Evolutionary conservation across 2,888 invertebrate genomes (phyloP), one percentile per base, ranked within the genome.

Genomic region (Drosophila mulleri): DNA sequence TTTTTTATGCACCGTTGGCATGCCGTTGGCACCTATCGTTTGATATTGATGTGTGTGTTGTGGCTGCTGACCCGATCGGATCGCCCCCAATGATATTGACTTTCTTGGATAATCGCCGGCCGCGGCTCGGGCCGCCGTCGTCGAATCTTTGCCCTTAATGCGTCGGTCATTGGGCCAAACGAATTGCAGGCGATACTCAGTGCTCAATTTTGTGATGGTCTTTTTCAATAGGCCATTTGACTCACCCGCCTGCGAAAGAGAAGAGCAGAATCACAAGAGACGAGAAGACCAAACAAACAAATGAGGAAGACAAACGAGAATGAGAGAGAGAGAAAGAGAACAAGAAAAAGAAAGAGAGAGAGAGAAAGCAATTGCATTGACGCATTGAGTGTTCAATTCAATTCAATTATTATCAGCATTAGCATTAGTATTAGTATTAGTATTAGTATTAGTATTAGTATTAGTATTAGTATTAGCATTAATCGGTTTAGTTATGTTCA

Each of bases 181-280:
- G 94, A 97, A 97, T 94, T 97, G 97, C 93, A 97, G 95, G 89
- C 96, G 95, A 94, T 97, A 97, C 94, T 97, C 97, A 87, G 97
- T 97, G 94, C 96, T 95, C 93, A 95, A 95, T 93, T 95, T 95
- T 90, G 95, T 94, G 93, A 96, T 94, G 94, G 95, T 94, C 94
- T 96, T 94, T 93, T 95, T 94, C 91, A 95, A 94, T 92, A 96
- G 96, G 87, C 96, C 96, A 90, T 95, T 93, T 78, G 95, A 95
- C 90, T 95, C 93, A 93, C 93, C 93, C 82, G 95, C 94, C 82
- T 94, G 94, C 94, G 87, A 92, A 88, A 88, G 82, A 91, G 79
- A 90, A 82, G 79, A 81, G 76, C 89, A 87, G 77, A 87, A 88
- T 82, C 78, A 87, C 89, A 79, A 74, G 65, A 77, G 79, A 82